A percentile compares a stretch with the other conserved stretches of the same genome.
Evolutionary conservation across 2,888 invertebrate species (phyloP).

Genomic region (Reticulitermes lucifugus): DNA sequence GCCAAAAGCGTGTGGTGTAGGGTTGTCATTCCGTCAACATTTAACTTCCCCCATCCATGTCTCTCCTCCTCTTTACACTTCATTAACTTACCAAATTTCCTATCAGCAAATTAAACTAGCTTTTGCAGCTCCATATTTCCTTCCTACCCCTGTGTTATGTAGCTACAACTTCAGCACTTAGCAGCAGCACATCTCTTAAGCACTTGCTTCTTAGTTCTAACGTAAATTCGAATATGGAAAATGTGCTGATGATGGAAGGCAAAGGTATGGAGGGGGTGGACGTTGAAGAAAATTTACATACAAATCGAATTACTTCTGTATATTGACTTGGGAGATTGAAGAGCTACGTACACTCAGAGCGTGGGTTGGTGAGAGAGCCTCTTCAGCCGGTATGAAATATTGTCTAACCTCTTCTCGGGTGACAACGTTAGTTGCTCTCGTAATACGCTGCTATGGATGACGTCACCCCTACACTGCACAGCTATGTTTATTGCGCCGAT

Average conservation of each 20-base stretch:
- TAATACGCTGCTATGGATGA: background rate
- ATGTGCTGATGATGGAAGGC: slow-evolving; percentile 23
- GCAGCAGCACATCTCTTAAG: slow-evolving; percentile 56
- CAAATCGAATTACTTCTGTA: slow-evolving; percentile 62
- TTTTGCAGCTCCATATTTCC: slow-evolving; percentile 45
- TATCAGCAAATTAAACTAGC: slow-evolving; percentile 52
- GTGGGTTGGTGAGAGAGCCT: no score
- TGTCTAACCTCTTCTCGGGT: slow-evolving; percentile 12
- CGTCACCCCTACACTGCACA: no score
- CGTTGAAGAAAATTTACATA: slow-evolving; percentile 59
- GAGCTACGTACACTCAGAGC: slow-evolving; percentile 57
- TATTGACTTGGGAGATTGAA: slow-evolving; percentile 63
- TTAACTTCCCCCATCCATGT: background rate
- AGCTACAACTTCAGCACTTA: slow-evolving; percentile 51
- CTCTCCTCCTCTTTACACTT: slow-evolving; percentile 45
- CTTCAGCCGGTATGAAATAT: no score
- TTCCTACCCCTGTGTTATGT: slow-evolving; percentile 15
- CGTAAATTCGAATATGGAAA: slow-evolving; percentile 42
- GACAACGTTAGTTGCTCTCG: slow-evolving; percentile 17
- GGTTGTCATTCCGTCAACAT: background rate
- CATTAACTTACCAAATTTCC: slow-evolving; percentile 53
- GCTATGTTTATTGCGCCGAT: no score
- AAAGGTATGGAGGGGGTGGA: background rate
- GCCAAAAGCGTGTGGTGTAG: no score
- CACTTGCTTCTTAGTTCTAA: slow-evolving; percentile 52